A percentile compares a stretch with the other conserved stretches of the same genome.
Evolutionary conservation across 2,113 vertebrate species (phyloP).

Genomic region (Phocoena phocoena): DNA sequence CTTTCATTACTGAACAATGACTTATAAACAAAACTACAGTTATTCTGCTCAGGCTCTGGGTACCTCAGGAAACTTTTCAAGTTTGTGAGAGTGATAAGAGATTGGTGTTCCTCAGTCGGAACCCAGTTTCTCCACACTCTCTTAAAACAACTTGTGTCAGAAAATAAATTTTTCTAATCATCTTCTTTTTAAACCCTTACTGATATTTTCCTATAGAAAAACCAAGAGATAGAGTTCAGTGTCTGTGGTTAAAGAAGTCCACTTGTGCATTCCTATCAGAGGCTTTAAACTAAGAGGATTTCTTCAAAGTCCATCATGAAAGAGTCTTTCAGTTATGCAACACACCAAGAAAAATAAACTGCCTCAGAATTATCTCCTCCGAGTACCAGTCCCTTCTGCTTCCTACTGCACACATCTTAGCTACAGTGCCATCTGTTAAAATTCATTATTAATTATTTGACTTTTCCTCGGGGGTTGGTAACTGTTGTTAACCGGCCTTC

Average conservation of each 20-base stretch:
- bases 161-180: slow-evolving; percentile 66
- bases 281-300: slow-evolving; percentile 78
- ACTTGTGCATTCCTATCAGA: slow-evolving; percentile 42
- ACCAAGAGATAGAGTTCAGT: slow-evolving; percentile 33
- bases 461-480: slow-evolving; percentile 55
- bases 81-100: background rate
- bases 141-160: slow-evolving; percentile 62
- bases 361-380: slow-evolving; percentile 41
- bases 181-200: slow-evolving; percentile 58
- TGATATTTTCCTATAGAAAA: slow-evolving; percentile 70
- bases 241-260: slow-evolving; percentile 48
- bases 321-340: slow-evolving; percentile 48
- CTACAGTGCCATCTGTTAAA: slow-evolving; percentile 47
- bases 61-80: background rate
- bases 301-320: slow-evolving; percentile 44
- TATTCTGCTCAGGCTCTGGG: background rate
- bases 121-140: slow-evolving; percentile 3
- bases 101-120: background rate
- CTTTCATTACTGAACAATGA: slow-evolving; percentile 19
- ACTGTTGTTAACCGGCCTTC: slow-evolving; percentile 63
- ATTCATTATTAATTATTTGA: slow-evolving; percentile 64
- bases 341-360: slow-evolving; percentile 30
- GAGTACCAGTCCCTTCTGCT: background rate
- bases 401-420: background rate
- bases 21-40: background rate